These are phyloP conservation scores for Pangasianodon hypophthalmus DNA, from an alignment of 2,113 vertebrate species.

Conservation along the genomic window DNA sequence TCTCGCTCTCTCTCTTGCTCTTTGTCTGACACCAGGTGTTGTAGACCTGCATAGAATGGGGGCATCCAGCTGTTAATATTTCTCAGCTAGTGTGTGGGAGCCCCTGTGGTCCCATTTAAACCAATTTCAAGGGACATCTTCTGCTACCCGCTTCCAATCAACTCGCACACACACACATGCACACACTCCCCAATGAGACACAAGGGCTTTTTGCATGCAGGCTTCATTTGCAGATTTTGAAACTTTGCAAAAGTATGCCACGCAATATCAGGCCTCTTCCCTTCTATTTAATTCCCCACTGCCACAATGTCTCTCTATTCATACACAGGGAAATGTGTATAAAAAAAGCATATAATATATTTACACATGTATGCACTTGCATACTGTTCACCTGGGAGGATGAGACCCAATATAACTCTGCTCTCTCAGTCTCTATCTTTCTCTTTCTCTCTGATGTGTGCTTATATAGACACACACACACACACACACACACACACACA, in stretches of 20 bases:
- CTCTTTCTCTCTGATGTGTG: neutral
- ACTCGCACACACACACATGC: neutral
- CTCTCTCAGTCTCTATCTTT: conserved; percentile 10
- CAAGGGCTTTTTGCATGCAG: conserved; percentile 48
- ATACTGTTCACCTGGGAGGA: conserved; percentile 37
- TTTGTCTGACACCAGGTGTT: conserved; percentile 54
- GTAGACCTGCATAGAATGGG: conserved; percentile 56
- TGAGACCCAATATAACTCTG: conserved; percentile 10
- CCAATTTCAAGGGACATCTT: conserved; percentile 34
- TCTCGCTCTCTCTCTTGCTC: conserved; percentile 16
- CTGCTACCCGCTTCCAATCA: conserved; percentile 29
- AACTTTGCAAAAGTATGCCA: conserved; percentile 55
- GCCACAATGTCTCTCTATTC: conserved; percentile 16
- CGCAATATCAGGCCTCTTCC: conserved; percentile 45
- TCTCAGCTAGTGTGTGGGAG: conserved; percentile 45
- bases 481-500: conserved; percentile 6
- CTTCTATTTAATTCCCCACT: conserved; percentile 45
- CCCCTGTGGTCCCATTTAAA: conserved; percentile 55
- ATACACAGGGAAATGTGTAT: conserved; percentile 28
- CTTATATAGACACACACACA: conserved; percentile 18
- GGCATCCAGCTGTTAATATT: conserved; percentile 56
- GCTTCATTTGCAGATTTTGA: conserved; percentile 52
- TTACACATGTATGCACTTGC: conserved; percentile 40
- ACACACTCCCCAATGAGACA: conserved; percentile 32
- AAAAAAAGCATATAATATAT: conserved; percentile 39